Conservation (phyloP, 2,113 vertebrate species). For the Piaya cayana region DNA sequence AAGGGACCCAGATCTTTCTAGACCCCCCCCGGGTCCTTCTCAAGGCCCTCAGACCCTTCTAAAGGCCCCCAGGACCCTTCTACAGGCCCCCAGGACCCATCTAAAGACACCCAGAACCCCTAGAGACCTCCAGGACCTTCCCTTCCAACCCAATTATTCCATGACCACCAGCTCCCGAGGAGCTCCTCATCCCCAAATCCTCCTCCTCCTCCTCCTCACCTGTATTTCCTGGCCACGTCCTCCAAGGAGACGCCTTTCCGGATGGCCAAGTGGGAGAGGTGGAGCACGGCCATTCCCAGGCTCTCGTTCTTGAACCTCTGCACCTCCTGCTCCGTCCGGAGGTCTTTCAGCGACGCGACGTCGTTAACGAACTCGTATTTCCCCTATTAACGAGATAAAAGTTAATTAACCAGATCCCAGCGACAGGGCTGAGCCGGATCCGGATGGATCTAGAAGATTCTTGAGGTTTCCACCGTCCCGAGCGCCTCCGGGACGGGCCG, state of each 20-base stretch:
- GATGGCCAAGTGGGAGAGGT: constrained; percentile 85
- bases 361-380: constrained; percentile 92
- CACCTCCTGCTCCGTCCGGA: constrained; percentile 77
- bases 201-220: no score
- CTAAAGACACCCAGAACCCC: no score
- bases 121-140: no score
- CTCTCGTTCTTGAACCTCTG: constrained; percentile 90
- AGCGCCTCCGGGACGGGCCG: rapidly evolving
- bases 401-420: not conserved
- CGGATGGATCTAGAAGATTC: rapidly evolving
- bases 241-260: constrained; percentile 74
- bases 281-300: constrained; percentile 92
- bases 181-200: no score
- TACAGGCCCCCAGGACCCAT: no score
- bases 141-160: no score
- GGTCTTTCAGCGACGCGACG: constrained; percentile 73
- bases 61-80: no score
- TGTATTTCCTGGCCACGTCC: constrained; percentile 82
- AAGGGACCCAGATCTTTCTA: no score
- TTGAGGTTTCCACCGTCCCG: not conserved
- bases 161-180: no score
- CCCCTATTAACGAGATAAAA: constrained; percentile 70
- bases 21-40: no score
- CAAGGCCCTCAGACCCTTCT: no score
- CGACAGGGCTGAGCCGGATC: rapidly evolving